phyloP scores from a whole-genome alignment of 1,140 invertebrate species.

The Cydia amplana region DNA sequence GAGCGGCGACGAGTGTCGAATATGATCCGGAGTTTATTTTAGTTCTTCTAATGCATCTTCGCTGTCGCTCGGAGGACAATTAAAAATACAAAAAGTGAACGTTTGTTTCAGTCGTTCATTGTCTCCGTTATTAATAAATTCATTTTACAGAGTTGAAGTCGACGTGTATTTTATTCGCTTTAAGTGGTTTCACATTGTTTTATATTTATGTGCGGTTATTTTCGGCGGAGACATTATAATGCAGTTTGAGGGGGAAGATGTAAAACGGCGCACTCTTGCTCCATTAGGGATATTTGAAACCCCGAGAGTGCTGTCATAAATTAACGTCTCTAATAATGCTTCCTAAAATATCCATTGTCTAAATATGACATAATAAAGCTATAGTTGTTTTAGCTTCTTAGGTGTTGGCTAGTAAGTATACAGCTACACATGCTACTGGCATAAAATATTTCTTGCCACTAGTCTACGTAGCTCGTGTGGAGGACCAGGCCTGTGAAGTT shows the following conservation, averaged over 20 bases:
- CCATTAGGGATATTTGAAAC: conserved; percentile 79
- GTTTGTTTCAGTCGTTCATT: conserved; percentile 79
- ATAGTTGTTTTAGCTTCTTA: neutral
- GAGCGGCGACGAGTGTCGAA: conserved; percentile 58
- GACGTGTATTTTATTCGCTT: conserved; percentile 79
- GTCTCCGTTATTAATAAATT: conserved; percentile 80
- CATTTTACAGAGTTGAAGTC: conserved; percentile 77
- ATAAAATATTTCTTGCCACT: no score
- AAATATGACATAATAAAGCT: conserved; percentile 34
- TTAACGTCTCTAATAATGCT: conserved; percentile 73
- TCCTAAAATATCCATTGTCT: conserved; percentile 61
- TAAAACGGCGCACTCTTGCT: conserved; percentile 72
- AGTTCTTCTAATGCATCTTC: conserved; percentile 75
- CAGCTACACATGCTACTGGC: neutral
- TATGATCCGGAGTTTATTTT: conserved; percentile 77
- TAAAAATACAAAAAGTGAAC: conserved; percentile 78
- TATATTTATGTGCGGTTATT: conserved; percentile 79
- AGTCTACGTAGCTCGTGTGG: no score
- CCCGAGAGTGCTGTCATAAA: conserved; percentile 77
- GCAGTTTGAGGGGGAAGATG: conserved; percentile 77
- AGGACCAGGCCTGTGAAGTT: no score
- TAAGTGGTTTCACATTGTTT: conserved; percentile 80
- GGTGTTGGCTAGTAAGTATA: neutral
- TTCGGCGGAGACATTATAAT: conserved; percentile 77
- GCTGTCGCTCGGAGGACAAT: conserved; percentile 74